A percentile compares a stretch with the other conserved stretches of the same genome.
These are phyloP conservation scores for Aphrophora alni DNA, from an alignment of 2,888 invertebrate genomes.

Conservation along the genomic window DNA sequence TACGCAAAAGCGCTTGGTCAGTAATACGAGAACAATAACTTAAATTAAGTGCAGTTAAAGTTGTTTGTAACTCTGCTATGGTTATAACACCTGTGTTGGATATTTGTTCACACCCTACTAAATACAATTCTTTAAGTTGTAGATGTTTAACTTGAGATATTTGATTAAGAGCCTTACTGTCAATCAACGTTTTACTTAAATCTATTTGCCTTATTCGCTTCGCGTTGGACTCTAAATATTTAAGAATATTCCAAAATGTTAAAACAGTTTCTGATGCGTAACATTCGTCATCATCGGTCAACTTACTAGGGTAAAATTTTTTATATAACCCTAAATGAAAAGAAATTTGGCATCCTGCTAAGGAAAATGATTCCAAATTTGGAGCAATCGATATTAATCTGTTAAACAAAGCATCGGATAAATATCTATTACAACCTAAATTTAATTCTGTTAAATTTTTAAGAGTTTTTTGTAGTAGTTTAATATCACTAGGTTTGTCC, in stretches of 20 bases:
- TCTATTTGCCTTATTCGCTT: constrained; percentile 65
- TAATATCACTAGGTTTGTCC: constrained; percentile 65
- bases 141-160: constrained; percentile 63
- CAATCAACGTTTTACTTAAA: constrained; percentile 72
- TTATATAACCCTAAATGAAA: constrained; percentile 73
- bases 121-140: constrained; percentile 61
- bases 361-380: constrained; percentile 65
- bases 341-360: constrained; percentile 72
- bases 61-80: constrained; percentile 64
- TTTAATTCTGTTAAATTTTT: constrained; percentile 65
- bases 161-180: constrained; percentile 65
- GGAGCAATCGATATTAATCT: constrained; percentile 68
- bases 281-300: constrained; percentile 52
- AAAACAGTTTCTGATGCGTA: constrained; percentile 69
- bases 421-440: constrained; percentile 70
- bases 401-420: constrained; percentile 76
- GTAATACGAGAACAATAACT: constrained; percentile 70
- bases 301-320: constrained; percentile 66
- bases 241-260: constrained; percentile 71
- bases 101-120: constrained; percentile 68
- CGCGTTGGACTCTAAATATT: constrained; percentile 64
- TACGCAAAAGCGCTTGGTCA: constrained; percentile 66
- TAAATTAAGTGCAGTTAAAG: constrained; percentile 66
- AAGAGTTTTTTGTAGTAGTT: constrained; percentile 58
- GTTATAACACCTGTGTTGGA: constrained; percentile 65